Base-by-base conservation (phyloP, 1,140 invertebrate genomes). In the Agraylea sexmaculata region DNA sequence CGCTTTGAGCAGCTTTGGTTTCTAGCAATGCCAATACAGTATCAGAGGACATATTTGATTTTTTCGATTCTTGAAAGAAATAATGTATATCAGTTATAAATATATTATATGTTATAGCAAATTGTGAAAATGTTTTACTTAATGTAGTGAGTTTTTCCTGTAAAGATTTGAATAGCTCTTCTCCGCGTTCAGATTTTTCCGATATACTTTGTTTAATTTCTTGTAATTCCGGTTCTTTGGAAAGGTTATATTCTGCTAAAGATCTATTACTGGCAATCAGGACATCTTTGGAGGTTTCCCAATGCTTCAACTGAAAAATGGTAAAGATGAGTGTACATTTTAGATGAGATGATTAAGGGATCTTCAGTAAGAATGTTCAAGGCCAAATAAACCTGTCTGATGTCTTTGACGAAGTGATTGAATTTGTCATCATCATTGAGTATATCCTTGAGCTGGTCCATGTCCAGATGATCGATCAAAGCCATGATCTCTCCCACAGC, bases 161-260 rank as follows among this genome's bases (percentile, higher is more conserved):
- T 16, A 89, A 70, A 11, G 64, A 68, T 19, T 65, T 64, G 43
- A 80, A 81, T 4, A 86, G 55, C 27, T 69, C 59, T 52, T 76
- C 74, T 25, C 80, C 81, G 47, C 72, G 62, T 53, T 81, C 76
- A 32, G 79, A 80, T 3, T 80, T 61, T 34, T 81, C 70, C 44
- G 72, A 71, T 3, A 93, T 55, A 21, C 67, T 64, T 47, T 76
- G 68, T 58, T 85, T 79, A 1, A 76, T 64, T 49, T 83, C 75
- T 28, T 77, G 70, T n/a, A 92, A 62, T 53, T 78, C 70, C 22
- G 87, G 83, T 62, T 92, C 83, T 53, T 78, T 78, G 11, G 75
- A 70, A 15, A 95, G 68, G 59, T 93, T 95, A 49, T 74, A 82
- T 58, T 94, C 88, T 2, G 89, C 87, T 35, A 88, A 60, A 19